Evolutionary conservation across 2,888 invertebrate species (phyloP), one percentile per base, ranked within the genome.

Genomic region (Drymonia ruficornis): DNA sequence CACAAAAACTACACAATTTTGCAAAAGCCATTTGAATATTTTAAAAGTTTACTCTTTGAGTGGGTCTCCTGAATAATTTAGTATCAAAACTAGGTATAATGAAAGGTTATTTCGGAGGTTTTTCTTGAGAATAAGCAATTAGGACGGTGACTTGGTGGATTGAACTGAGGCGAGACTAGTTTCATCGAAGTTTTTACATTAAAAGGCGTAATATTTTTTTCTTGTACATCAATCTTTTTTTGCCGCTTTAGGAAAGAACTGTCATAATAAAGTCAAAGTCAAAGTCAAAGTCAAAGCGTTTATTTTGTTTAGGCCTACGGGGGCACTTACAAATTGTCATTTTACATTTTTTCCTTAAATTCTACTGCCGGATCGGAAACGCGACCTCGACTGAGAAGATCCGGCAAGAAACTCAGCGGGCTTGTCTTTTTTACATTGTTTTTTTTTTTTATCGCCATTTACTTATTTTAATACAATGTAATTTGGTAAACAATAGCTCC

Each of bases 81-180:
- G 46, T 46, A 15, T 8, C 12, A 46, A 29, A 46, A 16, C 29
- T 28, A 16, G 46, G 15, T 15, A 29, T 46, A 4, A 15, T 29
- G 29, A 11, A 29, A 28, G 29, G 0, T 2, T 29, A 29, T 46
- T n/a, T 9, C 9, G 1, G 15, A 46, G 16, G 13, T 43, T 29
- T 23, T 19, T 43, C 19, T 18, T 12, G 23, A 44, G 44, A 19
- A 23, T 44, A 42, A 12, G 42, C 18, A 44, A 44, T 44, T 44
- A 44, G 44, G 23, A n/a, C 23, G 44, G 44, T 44, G 44, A 44
- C 44, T 44, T 2, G 23, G 44, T 44, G 12, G 44, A 23, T 44
- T 44, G 12, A n/a, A 13, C 44, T 23, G 5, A 12, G 23, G 7
- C 6, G 6, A 44, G 3, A 12, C 9, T 13, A 23, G n/a, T 23